Evolutionary conservation across 2,797 vertebrate genomes (phyloP), one percentile per base, ranked within the genome.

Genomic region (Selene dorsalis): DNA sequence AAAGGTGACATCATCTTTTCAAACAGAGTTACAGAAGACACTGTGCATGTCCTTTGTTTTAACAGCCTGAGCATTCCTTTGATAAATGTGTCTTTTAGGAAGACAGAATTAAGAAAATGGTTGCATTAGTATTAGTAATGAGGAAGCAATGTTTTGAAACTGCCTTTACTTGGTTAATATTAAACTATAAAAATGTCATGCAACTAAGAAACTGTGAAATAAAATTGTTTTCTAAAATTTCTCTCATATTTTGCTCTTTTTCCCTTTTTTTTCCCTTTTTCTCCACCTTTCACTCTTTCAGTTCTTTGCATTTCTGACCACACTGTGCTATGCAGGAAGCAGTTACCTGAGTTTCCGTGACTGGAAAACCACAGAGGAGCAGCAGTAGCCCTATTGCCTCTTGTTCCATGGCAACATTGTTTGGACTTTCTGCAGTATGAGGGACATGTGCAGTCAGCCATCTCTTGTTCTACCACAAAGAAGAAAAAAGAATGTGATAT

Each of bases 281-380:
- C 4, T 32, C 17, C 20, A 45, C 16, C 22, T 10, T 39, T 64
- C 13, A 30, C 28, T 26, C 35, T 43, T 18, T 63, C 86, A 95
- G 94, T 91, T 93, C 83, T 94, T 92, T 87, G 89, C 93, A 18
- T 94, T 89, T 77, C 77, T 95, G 89, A 96, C 96, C 80, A 95
- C 96, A 62, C 90, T 95, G 87, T 97, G 95, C 93, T 98, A 98
- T 17, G 93, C 95, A 84, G 95, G 94, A 87, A 98, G 96, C 88
- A 93, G 94, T 0, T 97, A 94, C 82, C 93, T 97, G 89, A 97
- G 95, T 91, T 96, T 96, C 89, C 87, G 89, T 80, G 94, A 93
- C 32, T 97, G 97, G 97, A 94, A 84, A 90, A 94, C 94, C 84
- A 87, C 92, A 77, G 75, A 88, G 35, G 90, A 91, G 50, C 86